Base-by-base conservation (phyloP, 1,140 invertebrate genomes). In the Diprion similis region DNA sequence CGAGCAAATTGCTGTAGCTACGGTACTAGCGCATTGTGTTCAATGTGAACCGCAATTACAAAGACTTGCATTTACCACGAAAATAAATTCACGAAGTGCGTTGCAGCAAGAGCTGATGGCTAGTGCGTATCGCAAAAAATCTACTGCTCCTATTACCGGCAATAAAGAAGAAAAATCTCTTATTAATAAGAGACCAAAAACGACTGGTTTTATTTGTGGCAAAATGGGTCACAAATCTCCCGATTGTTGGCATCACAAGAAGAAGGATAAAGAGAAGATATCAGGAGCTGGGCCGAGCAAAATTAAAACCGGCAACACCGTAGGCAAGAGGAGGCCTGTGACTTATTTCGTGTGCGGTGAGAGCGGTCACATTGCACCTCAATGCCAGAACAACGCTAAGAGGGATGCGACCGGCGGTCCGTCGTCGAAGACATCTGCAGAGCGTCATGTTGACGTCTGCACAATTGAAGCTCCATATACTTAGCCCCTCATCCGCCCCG, bases 1-100 rank as follows among this genome's bases (percentile, higher is more conserved):
- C 10, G 72, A 78, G 68, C n/a, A 78, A 13, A 77, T 77, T n/a
- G 66, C 72, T 2, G 71, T 78, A 1, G 37, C 75, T 13, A 18
- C 68, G 10, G 71, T 78, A 2, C 46, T 78, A 8, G 76, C 76
- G 7, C 75, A 78, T 66, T 10, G 69, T 3, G 64, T 68, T 0
- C 73, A 73, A 64, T 69, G 73, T 66, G 76, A 78, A 17, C 6
- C 13, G 9, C 66, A 67, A 0, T 24, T 78, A 11, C 66, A 72
- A 8, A 68, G 71, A 10, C 19, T 78, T 9, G 73, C 71, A 1
- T 76, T 68, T 45, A 75, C 75, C 4, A 37, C 47, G 11, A 73
- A 78, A 18, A 69, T 78, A 6, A 24, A n/a, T 0, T 65, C 71
- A 1, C 59, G 76, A 17, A 70, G 51, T 15, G 18, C n/a, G 37